A percentile compares a stretch with the other conserved stretches of the same genome.
Conservation (phyloP, 1,140 invertebrate genomes). For the Arctopsyche grandis region DNA sequence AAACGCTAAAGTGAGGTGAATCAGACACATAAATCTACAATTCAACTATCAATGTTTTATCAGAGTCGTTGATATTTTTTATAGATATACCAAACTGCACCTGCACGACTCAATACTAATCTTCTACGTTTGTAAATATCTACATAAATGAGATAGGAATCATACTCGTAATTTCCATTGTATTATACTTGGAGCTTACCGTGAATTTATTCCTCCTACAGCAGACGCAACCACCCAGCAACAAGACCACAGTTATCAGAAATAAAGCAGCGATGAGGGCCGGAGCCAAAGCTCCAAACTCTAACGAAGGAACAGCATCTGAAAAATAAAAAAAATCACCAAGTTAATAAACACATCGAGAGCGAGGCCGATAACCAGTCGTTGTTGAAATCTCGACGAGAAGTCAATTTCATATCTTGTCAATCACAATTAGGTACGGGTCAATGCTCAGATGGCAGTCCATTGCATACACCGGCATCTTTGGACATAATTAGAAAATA, state of each 20-base stretch:
- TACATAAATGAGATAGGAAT: no score
- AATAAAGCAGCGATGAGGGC: conserved; percentile 48
- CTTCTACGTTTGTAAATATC: no score
- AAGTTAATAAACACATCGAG: neutral
- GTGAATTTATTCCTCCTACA: conserved; percentile 40
- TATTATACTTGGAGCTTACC: conserved; percentile 34
- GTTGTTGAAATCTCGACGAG: neutral
- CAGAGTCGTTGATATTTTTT: no score
- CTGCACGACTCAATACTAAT: no score
- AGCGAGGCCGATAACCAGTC: neutral
- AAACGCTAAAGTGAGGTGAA: no score
- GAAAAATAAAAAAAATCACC: conserved; percentile 2
- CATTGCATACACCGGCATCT: no score
- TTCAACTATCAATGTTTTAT: no score
- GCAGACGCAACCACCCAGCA: conserved; percentile 48
- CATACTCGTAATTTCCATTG: no score
- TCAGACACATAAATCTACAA: no score
- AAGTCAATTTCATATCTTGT: neutral
- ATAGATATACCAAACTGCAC: no score
- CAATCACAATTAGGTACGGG: neutral
- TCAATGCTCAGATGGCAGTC: no score
- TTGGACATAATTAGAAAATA: no score
- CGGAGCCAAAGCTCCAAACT: conserved; percentile 45
- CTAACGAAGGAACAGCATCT: conserved; percentile 29
- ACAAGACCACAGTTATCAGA: conserved; percentile 44